Base-by-base conservation (phyloP, 37 sponge, comb jelly and placozoan species). In the Sycon ciliatum region DNA sequence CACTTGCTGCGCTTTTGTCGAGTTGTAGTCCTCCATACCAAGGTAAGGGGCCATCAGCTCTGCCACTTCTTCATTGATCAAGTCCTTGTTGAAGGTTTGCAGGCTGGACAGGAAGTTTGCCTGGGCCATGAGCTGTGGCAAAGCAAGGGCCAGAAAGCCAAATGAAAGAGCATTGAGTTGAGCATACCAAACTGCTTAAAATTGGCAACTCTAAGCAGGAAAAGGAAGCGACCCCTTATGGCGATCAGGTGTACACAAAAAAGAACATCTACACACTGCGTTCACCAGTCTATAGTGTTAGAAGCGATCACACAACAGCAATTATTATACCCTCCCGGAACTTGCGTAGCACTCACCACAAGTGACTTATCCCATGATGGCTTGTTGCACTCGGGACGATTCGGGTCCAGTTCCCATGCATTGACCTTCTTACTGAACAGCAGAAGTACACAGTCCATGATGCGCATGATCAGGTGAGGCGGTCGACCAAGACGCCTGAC, bases 401-500 rank as follows among this genome's bases (percentile, higher is more conserved):
- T 94, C 11, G 85, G 99, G 52, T 97, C 99, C 20, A 69, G 67
- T 18, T 73, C 38, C 4, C 84, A 46, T 0, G 83, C 38, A 40
- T 97, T 87, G 31, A 97, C 67, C 57, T 63, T 76, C 53, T 83
- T 83, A 57, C 82, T 82, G 65, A 97, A 97, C 26, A 97, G 83
- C 39, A 97, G 63, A 38, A 85, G 56, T 0, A 80, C 90, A 76
- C 85, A 86, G 78, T 97, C 99, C 99, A 97, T 97, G 64, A 97
- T 97, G 34, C 99, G 65, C 99, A 88, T 88, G 82, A 97, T 97
- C 46, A 97, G 93, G 65, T 97, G 94, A 49, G 99, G 99, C 22
- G 99, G 99, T 36, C 92, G 93, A 24, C 83, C 91, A 36, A 97
- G 83, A 34, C 89, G 89, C 34, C 93, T 38, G 9, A 97, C 99